A percentile compares a stretch with the other conserved stretches of the same genome.
phyloP scores from a whole-genome alignment of 2,797 vertebrate genomes.

The Corythornis leucogaster region DNA sequence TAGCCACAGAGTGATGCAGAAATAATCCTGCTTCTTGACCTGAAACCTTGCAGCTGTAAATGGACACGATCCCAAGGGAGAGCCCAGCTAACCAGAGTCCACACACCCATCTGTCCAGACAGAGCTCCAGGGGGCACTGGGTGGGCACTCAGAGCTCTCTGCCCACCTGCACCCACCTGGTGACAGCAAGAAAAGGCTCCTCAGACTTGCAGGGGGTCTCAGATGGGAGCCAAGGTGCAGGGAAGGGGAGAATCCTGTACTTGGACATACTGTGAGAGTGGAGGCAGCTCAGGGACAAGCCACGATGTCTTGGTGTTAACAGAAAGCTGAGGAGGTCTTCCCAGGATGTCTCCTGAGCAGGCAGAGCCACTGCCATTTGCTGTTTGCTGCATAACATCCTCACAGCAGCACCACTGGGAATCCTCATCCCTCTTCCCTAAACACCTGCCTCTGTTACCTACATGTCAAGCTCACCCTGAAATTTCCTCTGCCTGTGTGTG shows the following conservation, averaged over 20 bases:
- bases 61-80: background rate
- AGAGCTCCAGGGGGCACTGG: background rate
- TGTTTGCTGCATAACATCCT: background rate
- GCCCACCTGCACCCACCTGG: background rate
- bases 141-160: background rate
- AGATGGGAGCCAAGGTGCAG: background rate
- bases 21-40: background rate
- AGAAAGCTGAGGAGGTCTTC: background rate
- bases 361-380: background rate
- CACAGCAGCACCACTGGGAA: background rate
- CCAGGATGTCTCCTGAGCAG: background rate
- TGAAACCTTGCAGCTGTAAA: background rate
- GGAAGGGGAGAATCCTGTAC: background rate
- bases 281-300: background rate
- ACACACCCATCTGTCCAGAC: background rate
- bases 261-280: background rate
- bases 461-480: background rate
- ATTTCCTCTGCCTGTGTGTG: constrained; percentile 18
- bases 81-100: background rate
- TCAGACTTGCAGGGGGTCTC: background rate
- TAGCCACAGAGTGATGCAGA: background rate
- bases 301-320: background rate
- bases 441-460: background rate
- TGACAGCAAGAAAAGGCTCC: background rate
- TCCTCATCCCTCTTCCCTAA: background rate